Base-by-base conservation (phyloP, 2,888 invertebrate species). In the Tachina fera region DNA sequence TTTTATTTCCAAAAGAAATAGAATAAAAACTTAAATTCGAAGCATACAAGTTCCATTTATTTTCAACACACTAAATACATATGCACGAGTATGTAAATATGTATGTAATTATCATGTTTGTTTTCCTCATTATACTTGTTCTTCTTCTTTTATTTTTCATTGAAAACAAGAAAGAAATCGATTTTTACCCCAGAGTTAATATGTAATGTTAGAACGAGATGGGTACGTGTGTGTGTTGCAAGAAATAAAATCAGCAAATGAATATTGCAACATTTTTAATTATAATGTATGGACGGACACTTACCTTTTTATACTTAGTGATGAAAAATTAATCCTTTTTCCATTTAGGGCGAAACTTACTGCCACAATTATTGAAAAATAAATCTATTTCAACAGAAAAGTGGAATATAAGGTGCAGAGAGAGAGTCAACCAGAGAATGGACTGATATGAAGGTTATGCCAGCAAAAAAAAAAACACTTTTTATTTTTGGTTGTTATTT, bases 101-200 rank as follows among this genome's bases (percentile, higher is more conserved):
- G 45, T 56, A 19, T 39, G 16, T 60, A 58, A n/a, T 56, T 43
- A 31, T 47, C 51, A 5, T 65, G 19, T 49, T 39, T 70, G 58
- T 31, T 65, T 71, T 78, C 63, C 47, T 19, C 19, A 22, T 47
- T 39, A 56, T 47, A 31, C 47, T 19, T 16, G 31, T 79, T 72
- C 56, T 79, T 47, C 56, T 45, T 75, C 49, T 22, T 16, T 49
- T 39, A 39, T 4, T 49, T 71, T 79, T 53, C 63, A 65, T 76
- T 61, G 51, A 77, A 74, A 74, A 74, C 41, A 68, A 68, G 72
- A 60, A 80, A 77, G 43, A 82, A 81, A 85, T 85, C 85, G 85
- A 85, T 85, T 82, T 85, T 78, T 74, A 81, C 77, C 84, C 77
- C 72, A 83, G 70, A 72, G 60, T 67, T 58, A 16, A 51, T 19